phyloP scores from a whole-genome alignment of 2,888 invertebrate species.

The Hirudinaria manillensis region DNA sequence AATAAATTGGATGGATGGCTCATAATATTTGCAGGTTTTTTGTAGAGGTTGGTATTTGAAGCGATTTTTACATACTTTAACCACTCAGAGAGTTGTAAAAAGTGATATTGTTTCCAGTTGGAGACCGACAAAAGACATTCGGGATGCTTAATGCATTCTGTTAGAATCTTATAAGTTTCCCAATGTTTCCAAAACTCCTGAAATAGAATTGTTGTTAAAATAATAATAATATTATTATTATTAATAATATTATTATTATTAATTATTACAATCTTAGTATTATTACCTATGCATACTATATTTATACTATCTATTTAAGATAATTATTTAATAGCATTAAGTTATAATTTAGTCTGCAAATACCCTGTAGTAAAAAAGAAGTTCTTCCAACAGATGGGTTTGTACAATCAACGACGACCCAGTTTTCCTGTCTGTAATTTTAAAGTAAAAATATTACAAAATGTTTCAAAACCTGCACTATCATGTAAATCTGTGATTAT shows the following conservation, averaged over 20 bases:
- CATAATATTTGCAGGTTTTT: background rate
- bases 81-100: constrained; percentile 48
- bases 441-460: background rate
- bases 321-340: background rate
- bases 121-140: constrained; percentile 48
- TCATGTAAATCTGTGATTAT: too few relatives aligned
- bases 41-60: background rate
- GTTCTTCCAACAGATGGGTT: constrained; percentile 44
- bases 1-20: too few relatives aligned
- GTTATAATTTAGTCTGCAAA: constrained; percentile 1
- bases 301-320: too few relatives aligned
- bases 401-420: constrained; percentile 34
- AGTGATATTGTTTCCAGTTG: constrained; percentile 49
- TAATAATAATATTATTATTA: too few relatives aligned
- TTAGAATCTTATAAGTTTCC: constrained; percentile 49
- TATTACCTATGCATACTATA: too few relatives aligned
- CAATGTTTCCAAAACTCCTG: constrained; percentile 52
- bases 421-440: constrained; percentile 20
- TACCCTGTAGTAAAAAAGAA: constrained; percentile 49
- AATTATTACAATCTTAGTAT: too few relatives aligned
- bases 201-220: constrained; percentile 6
- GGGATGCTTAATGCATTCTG: constrained; percentile 46
- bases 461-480: too few relatives aligned
- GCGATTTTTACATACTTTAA: constrained; percentile 44
- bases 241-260: too few relatives aligned